Percentiles rank a stretch among this genome's conserved stretches.
Conservation (phyloP, 1,140 invertebrate species). For the Aporrectodea caliginosa region DNA sequence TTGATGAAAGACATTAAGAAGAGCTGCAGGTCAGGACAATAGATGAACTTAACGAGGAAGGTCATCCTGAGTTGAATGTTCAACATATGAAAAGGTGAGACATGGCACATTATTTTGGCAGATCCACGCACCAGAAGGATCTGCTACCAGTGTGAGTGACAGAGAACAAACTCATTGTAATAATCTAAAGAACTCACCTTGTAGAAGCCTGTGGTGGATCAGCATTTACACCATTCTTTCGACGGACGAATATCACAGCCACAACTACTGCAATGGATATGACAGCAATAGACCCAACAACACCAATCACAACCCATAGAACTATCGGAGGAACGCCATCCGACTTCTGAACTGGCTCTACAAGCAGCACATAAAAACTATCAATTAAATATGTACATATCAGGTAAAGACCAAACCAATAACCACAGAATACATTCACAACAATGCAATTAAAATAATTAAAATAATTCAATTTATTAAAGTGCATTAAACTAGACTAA, state of each 20-base stretch:
- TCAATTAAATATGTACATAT: not conserved
- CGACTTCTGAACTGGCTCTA: slow-evolving; percentile 26
- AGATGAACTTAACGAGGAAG: not conserved
- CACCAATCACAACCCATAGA: slow-evolving; percentile 63
- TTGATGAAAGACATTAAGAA: no score
- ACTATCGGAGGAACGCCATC: slow-evolving; percentile 60
- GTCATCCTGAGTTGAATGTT: no score
- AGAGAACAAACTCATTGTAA: not conserved
- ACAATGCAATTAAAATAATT: not conserved
- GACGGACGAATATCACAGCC: slow-evolving; percentile 57
- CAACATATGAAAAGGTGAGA: no score
- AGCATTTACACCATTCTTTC: not conserved
- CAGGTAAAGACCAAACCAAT: not conserved
- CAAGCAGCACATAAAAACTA: not conserved
- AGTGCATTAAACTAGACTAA: not conserved
- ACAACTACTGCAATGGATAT: slow-evolving; percentile 66
- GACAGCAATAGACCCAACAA: slow-evolving; percentile 68
- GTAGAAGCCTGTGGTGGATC: not conserved
- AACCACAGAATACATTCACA: not conserved
- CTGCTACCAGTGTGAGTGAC: not conserved
- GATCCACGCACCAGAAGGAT: not conserved
- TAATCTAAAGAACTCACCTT: not conserved
- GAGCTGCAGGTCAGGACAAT: no score
- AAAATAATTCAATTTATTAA: not conserved
- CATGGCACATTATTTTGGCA: no score